phyloP scores from a whole-genome alignment of 1,140 invertebrate species.

The Drosophila murphyi region DNA sequence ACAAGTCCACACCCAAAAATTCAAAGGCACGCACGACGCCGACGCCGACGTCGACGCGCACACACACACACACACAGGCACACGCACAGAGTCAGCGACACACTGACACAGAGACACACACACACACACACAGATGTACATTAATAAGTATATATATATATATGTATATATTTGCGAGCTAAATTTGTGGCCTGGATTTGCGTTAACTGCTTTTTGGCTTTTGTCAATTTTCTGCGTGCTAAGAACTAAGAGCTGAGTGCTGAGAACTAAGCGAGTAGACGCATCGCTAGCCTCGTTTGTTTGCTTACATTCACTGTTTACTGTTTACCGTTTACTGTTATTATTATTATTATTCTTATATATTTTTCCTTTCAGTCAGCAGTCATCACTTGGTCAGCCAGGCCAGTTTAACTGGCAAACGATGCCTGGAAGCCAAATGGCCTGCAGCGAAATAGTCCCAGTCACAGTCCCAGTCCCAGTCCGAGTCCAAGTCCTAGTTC shows the following conservation, averaged over 20 bases:
- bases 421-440: no score
- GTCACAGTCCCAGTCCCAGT: not conserved
- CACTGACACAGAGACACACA: conserved; percentile 13
- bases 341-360: not conserved
- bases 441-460: no score
- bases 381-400: conserved; percentile 32
- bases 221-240: not conserved
- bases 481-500: not conserved
- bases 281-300: not conserved
- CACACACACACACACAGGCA: conserved; percentile 41
- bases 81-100: conserved; percentile 31
- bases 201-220: conserved; percentile 42
- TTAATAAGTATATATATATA: conserved; percentile 39
- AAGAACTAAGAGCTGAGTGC: not conserved
- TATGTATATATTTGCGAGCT: conserved; percentile 29
- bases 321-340: not conserved
- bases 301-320: conserved; percentile 23
- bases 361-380: conserved; percentile 10
- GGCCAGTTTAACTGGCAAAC: not conserved
- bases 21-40: conserved; percentile 74
- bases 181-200: conserved; percentile 51
- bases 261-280: not conserved
- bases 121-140: conserved; percentile 24
- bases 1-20: conserved; percentile 81
- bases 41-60: conserved; percentile 30